Percentiles rank a stretch among this genome's conserved stretches.
Evolutionary conservation across 2,888 invertebrate species (phyloP).

Genomic region (Phyto melanocephala): DNA sequence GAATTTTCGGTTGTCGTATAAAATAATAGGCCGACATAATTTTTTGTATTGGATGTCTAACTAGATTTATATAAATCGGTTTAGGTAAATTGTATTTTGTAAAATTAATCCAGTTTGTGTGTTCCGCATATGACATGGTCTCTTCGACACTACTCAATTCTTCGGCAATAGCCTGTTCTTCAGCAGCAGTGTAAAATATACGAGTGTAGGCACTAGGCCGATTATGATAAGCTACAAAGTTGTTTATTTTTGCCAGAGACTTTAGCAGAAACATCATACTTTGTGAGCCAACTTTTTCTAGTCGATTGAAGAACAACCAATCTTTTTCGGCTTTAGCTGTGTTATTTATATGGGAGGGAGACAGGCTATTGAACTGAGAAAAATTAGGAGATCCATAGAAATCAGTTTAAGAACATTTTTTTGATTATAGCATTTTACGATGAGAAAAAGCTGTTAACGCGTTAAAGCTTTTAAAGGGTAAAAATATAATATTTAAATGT

Average conservation of each 20-base stretch:
- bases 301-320: conserved; percentile 90
- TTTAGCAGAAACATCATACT: conserved; percentile 90
- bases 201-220: background rate
- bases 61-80: conserved; percentile 92
- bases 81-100: conserved; percentile 86
- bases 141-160: conserved; percentile 85
- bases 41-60: conserved; percentile 91
- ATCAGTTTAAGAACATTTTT: background rate
- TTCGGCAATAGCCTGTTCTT: conserved; percentile 84
- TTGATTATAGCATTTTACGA: too few species aligned
- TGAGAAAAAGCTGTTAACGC: too few species aligned
- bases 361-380: conserved; percentile 68
- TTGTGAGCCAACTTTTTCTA: conserved; percentile 94
- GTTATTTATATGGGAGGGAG: conserved; percentile 71
- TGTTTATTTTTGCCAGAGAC: conserved; percentile 79
- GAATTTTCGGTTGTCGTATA: conserved; percentile 77
- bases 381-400: background rate
- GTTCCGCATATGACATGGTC: conserved; percentile 82
- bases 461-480: background rate
- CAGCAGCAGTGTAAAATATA: background rate
- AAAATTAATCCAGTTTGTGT: conserved; percentile 92
- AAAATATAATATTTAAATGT: too few species aligned
- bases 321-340: conserved; percentile 80
- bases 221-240: conserved; percentile 61
- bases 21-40: conserved; percentile 95